Evolutionary conservation across 2,113 vertebrate species (phyloP).

Genomic region (Callionymus lyra): DNA sequence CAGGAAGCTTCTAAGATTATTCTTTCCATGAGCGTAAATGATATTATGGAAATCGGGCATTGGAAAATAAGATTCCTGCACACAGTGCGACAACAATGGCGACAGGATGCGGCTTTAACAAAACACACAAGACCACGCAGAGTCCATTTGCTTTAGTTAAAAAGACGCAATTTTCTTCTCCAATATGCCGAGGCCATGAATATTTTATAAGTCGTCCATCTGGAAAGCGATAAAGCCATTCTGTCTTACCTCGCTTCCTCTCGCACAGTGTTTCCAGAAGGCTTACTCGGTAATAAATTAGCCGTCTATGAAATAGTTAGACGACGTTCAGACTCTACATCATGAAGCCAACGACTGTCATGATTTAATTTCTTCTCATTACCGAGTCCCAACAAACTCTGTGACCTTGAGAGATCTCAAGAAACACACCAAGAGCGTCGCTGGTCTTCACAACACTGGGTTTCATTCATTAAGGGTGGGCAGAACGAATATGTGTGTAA

Average conservation of each 20-base stretch:
- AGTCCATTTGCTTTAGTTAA: conserved; percentile 21
- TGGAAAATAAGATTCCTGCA: too few species aligned
- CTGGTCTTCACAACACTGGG: too few species aligned
- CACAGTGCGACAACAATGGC: too few species aligned
- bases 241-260: conserved; percentile 10
- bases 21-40: too few species aligned
- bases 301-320: conserved; percentile 7
- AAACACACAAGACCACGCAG: neutral
- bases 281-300: conserved; percentile 9
- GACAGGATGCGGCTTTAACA: too few species aligned
- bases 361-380: conserved; percentile 4
- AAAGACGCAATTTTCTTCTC: conserved; percentile 12
- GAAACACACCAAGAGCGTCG: too few species aligned
- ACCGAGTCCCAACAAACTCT: neutral
- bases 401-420: too few species aligned
- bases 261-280: conserved; percentile 9
- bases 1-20: too few species aligned
- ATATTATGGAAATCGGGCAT: too few species aligned
- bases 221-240: conserved; percentile 42
- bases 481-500: too few species aligned
- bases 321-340: conserved; percentile 11
- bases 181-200: conserved; percentile 35
- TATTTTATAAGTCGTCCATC: conserved; percentile 47
- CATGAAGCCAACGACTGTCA: conserved; percentile 6
- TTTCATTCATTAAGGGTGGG: too few species aligned